A percentile compares a stretch with the other conserved stretches of the same genome.
Conservation (phyloP, 2,888 invertebrate genomes). For the Andrena trimmerana region DNA sequence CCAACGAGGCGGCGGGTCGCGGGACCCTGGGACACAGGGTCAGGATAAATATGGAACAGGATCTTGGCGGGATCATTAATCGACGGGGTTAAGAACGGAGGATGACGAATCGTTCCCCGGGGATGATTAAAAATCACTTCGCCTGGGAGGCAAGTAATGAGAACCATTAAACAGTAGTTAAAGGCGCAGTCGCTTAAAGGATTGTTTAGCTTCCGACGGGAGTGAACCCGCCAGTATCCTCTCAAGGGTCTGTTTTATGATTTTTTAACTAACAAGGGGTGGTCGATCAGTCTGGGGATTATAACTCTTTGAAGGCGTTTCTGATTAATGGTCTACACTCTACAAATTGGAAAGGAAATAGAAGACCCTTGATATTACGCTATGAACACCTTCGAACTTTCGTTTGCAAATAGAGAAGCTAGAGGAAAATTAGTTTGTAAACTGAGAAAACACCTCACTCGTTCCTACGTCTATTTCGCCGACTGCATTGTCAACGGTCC, state of each 20-base stretch:
- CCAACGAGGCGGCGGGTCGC: constrained; percentile 37
- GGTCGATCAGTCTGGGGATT: background rate
- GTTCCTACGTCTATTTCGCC: no score
- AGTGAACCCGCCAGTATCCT: background rate
- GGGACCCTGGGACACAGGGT: constrained; percentile 30
- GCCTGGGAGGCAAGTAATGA: constrained; percentile 31
- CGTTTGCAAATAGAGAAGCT: no score
- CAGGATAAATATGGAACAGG: constrained; percentile 66
- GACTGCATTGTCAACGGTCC: background rate
- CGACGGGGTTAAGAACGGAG: constrained; percentile 36
- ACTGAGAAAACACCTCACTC: no score
- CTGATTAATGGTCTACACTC: no score
- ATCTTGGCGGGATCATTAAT: constrained; percentile 57
- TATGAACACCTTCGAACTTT: no score
- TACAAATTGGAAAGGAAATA: no score
- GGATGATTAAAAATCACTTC: constrained; percentile 56
- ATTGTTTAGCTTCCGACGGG: background rate
- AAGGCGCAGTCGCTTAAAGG: constrained; percentile 34
- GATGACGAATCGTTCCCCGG: constrained; percentile 45
- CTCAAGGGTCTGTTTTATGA: background rate
- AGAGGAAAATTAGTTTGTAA: no score
- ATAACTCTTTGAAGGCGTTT: background rate
- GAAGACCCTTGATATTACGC: no score
- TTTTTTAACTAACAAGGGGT: background rate
- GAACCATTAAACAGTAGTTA: constrained; percentile 38